phyloP scores from a whole-genome alignment of 2,797 vertebrate species.

The Scomberomorus guttatus region DNA sequence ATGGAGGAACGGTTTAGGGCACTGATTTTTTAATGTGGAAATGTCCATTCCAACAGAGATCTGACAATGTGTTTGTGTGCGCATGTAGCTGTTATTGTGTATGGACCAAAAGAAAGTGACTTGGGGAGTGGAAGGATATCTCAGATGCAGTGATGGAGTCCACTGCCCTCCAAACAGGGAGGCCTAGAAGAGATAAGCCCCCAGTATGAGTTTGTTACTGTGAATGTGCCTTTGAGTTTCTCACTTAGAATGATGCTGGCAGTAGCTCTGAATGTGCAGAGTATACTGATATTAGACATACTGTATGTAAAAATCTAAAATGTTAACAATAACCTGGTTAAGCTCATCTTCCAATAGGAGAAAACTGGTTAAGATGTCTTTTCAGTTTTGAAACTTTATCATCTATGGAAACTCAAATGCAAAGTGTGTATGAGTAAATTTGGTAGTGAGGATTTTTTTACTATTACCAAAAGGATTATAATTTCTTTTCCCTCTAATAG shows the following conservation, averaged over 20 bases:
- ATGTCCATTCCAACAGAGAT: not conserved
- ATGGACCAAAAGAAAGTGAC: not conserved
- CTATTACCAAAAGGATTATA: slow-evolving; percentile 40
- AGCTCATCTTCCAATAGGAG: not conserved
- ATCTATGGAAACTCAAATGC: not conserved
- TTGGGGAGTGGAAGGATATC: too few relatives aligned
- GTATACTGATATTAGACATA: not conserved
- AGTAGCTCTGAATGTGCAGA: not conserved
- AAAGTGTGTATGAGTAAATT: not conserved
- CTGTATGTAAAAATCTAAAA: not conserved
- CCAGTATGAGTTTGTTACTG: not conserved
- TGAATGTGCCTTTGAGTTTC: slow-evolving; percentile 1
- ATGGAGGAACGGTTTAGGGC: not conserved
- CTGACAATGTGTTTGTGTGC: not conserved
- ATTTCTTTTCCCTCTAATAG: slow-evolving; percentile 48
- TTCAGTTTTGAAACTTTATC: slow-evolving; percentile 5
- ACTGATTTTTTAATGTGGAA: slow-evolving; percentile 5
- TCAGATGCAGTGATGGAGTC: not conserved
- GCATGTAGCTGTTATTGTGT: not conserved
- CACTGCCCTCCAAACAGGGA: not conserved
- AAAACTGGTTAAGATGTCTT: not conserved
- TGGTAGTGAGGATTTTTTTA: slow-evolving; percentile 6
- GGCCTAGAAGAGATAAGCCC: not conserved
- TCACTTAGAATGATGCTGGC: not conserved
- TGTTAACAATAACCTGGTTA: not conserved